These are phyloP conservation scores for Nothocercus nigrocapillus DNA, from an alignment of 2,113 vertebrate genomes.

Conservation along the genomic window DNA sequence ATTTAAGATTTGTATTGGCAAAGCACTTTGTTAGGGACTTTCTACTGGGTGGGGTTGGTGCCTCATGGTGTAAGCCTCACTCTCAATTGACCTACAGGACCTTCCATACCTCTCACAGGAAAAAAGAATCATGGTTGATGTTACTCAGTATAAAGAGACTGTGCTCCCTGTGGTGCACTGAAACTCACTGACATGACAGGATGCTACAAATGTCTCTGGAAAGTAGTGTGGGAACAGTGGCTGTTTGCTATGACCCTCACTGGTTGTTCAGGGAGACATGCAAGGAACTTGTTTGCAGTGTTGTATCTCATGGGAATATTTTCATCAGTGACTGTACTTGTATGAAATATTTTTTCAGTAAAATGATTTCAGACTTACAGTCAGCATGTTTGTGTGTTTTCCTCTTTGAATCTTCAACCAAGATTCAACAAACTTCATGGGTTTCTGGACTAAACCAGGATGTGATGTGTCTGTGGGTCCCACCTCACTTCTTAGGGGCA, in stretches of 20 bases:
- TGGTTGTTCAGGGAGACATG: background rate
- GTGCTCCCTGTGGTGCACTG: background rate
- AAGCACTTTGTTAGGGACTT: background rate
- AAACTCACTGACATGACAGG: background rate
- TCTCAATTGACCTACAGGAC: background rate
- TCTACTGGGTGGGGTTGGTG: background rate
- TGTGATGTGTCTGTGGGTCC: background rate
- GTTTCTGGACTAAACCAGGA: background rate
- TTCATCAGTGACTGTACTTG: background rate
- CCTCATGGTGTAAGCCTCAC: background rate
- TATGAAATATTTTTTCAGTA: slow-evolving; percentile 32
- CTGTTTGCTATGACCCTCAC: background rate
- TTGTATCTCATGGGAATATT: background rate
- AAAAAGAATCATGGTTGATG: background rate
- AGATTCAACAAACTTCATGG: background rate
- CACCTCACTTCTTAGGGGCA: background rate
- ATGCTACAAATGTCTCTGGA: background rate
- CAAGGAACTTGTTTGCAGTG: background rate
- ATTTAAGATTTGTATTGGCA: background rate
- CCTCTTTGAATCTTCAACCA: background rate
- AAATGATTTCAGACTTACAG: slow-evolving; percentile 6
- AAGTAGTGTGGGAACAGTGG: background rate
- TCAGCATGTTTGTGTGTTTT: background rate
- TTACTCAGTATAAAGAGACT: background rate
- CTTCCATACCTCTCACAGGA: background rate